A percentile compares a stretch with the other conserved stretches of the same genome.
Conservation (phyloP, 2,113 vertebrate species). For the Acanthisitta chloris region DNA sequence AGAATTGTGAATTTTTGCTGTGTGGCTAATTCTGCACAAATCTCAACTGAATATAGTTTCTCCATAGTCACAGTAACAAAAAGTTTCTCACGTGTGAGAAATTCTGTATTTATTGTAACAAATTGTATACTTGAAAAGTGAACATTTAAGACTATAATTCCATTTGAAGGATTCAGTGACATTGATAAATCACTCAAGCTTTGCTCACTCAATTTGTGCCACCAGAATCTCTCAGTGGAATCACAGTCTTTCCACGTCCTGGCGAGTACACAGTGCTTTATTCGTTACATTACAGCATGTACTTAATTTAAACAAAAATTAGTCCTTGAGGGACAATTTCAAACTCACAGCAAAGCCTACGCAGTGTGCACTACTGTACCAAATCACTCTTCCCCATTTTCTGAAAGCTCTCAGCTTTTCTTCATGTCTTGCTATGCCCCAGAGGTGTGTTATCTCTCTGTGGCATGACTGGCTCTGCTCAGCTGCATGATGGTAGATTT, state of each 20-base stretch:
- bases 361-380: background rate
- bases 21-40: conserved; percentile 21
- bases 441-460: conserved; percentile 39
- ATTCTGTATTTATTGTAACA: conserved; percentile 12
- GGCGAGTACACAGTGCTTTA: background rate
- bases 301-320: conserved; percentile 64
- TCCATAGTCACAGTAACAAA: background rate
- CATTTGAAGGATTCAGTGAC: conserved; percentile 39
- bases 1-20: background rate
- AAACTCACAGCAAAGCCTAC: conserved; percentile 6
- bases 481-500: conserved; percentile 30
- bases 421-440: background rate
- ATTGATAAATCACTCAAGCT: conserved; percentile 60
- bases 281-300: background rate
- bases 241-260: background rate
- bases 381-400: conserved; percentile 5
- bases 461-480: conserved; percentile 37
- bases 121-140: conserved; percentile 23
- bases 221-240: conserved; percentile 12
- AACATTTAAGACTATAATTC: conserved; percentile 47
- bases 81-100: background rate
- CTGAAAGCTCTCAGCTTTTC: background rate
- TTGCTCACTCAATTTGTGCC: conserved; percentile 48
- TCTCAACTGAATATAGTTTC: background rate
- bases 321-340: conserved; percentile 36